These are phyloP conservation scores for Pelochelys cantorii DNA, from an alignment of 2,797 vertebrate species.

Conservation along the genomic window DNA sequence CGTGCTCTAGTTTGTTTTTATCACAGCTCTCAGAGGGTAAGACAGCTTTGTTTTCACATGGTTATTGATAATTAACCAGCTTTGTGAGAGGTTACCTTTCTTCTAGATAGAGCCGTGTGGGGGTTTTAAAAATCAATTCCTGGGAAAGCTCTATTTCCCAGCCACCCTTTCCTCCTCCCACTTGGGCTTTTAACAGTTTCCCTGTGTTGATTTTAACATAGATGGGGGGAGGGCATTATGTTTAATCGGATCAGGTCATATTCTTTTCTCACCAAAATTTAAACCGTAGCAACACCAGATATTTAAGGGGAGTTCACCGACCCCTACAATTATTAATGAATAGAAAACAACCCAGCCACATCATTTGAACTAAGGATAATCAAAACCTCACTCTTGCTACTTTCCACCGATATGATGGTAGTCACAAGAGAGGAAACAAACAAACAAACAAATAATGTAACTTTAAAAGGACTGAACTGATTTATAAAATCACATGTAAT, in stretches of 20 bases:
- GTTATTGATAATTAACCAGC: conserved; percentile 85
- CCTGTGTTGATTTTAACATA: background rate
- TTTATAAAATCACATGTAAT: background rate
- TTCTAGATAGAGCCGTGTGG: conserved; percentile 60
- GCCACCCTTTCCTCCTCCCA: conserved; percentile 48
- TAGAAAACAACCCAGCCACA: background rate
- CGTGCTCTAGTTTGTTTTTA: conserved; percentile 58
- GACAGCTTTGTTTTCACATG: conserved; percentile 80
- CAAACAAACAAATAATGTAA: background rate
- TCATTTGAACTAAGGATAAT: background rate
- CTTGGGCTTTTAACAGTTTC: background rate
- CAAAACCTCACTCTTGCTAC: background rate
- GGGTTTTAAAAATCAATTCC: conserved; percentile 76
- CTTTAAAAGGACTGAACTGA: background rate
- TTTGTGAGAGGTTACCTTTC: conserved; percentile 76
- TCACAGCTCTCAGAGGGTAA: conserved; percentile 54
- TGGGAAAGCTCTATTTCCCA: conserved; percentile 71
- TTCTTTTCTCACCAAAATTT: background rate
- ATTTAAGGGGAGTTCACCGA: background rate
- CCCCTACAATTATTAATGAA: background rate
- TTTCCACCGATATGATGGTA: background rate
- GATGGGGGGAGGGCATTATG: background rate
- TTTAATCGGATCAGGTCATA: background rate
- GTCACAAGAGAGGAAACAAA: background rate
- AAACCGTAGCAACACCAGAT: background rate